Conservation (phyloP, 2,797 vertebrate species). For the Cottoperca gobio region DNA sequence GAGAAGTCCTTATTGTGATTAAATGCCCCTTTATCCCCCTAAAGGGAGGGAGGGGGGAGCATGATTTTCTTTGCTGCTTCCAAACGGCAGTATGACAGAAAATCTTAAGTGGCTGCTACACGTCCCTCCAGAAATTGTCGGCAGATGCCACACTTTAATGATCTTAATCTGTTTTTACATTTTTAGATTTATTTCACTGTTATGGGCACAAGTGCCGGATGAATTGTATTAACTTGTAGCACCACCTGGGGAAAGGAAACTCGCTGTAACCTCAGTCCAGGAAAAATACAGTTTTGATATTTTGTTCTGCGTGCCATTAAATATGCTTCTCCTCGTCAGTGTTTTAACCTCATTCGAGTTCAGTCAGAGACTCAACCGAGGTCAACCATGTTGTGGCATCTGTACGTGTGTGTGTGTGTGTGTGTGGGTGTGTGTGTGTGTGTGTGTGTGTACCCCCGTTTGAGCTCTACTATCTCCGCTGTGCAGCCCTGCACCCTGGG, state of each 20-base stretch:
- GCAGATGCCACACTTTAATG: slow-evolving; percentile 13
- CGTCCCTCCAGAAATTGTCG: not conserved
- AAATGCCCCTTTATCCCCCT: not conserved
- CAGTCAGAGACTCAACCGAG: slow-evolving; percentile 27
- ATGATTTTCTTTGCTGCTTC: not conserved
- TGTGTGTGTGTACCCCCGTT: not conserved
- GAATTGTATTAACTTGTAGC: not conserved
- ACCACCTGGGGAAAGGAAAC: not conserved
- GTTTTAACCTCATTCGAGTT: slow-evolving; percentile 38
- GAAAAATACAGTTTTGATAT: not conserved
- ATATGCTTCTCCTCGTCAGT: not conserved
- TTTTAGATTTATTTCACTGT: slow-evolving; percentile 9
- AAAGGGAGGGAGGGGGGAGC: too few relatives aligned
- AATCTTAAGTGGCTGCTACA: not conserved
- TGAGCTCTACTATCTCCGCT: slow-evolving; percentile 57
- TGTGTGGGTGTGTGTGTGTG: slow-evolving; percentile 1
- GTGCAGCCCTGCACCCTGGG: slow-evolving; percentile 63
- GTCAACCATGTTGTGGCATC: slow-evolving; percentile 33
- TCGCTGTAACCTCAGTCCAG: not conserved
- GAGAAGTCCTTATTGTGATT: not conserved
- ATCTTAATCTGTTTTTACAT: slow-evolving; percentile 10
- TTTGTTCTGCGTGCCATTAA: slow-evolving; percentile 5
- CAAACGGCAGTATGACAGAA: not conserved
- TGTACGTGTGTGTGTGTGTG: slow-evolving; percentile 18
- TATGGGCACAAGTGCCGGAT: not conserved